These are phyloP conservation scores for Antigone vipio DNA, from an alignment of 2,113 vertebrate species.

Conservation along the genomic window DNA sequence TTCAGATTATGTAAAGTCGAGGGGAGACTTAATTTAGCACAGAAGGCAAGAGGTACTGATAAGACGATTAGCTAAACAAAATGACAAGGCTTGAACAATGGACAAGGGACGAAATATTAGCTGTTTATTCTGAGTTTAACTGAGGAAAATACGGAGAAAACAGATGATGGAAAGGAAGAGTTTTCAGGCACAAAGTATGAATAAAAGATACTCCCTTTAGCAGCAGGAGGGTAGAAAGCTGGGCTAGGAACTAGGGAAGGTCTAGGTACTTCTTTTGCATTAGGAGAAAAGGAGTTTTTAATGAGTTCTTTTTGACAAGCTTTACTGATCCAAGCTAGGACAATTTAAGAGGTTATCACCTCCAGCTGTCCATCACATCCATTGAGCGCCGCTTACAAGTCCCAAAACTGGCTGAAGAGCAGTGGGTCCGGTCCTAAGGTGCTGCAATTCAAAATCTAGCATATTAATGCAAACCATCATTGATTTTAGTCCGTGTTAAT, in stretches of 20 bases:
- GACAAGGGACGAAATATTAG: neutral
- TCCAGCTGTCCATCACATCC: slow-evolving; percentile 39
- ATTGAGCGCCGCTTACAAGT: neutral
- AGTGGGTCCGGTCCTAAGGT: neutral
- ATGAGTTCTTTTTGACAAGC: slow-evolving; percentile 18
- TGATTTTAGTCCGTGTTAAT: slow-evolving; percentile 45
- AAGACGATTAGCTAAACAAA: neutral
- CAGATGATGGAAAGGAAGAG: neutral
- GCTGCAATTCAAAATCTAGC: neutral
- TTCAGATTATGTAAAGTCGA: neutral
- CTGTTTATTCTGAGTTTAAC: neutral
- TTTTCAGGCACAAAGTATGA: neutral
- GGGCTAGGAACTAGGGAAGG: neutral
- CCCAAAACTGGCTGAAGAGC: slow-evolving; percentile 8
- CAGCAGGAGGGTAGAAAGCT: neutral
- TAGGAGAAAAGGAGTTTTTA: neutral
- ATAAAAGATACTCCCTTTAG: neutral
- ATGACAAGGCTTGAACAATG: neutral
- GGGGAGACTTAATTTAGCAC: neutral
- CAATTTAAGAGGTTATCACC: slow-evolving; percentile 47
- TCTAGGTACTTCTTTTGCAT: neutral
- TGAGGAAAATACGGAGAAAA: neutral
- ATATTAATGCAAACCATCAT: slow-evolving; percentile 38
- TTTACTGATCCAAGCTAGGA: neutral
- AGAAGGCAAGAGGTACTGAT: neutral